Conservation (phyloP, 2,797 vertebrate species). For the Eulemur rubriventer region DNA sequence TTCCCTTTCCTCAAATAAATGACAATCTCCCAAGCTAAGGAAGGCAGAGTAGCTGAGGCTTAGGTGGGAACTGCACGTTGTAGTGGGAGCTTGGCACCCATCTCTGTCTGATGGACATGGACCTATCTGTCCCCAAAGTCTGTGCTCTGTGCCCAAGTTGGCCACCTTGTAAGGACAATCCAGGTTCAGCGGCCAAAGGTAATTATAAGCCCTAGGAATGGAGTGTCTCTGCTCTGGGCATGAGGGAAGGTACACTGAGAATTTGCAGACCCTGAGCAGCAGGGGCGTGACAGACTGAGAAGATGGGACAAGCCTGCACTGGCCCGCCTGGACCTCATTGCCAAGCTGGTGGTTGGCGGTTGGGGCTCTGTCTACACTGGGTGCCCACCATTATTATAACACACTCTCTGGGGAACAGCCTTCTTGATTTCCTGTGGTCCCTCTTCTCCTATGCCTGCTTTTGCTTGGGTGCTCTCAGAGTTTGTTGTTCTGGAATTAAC, state of each 20-base stretch:
- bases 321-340: neutral
- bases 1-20: neutral
- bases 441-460: neutral
- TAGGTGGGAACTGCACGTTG: neutral
- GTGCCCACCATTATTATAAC: neutral
- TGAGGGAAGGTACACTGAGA: fast-evolving
- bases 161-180: neutral
- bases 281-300: fast-evolving
- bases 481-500: neutral
- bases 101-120: neutral
- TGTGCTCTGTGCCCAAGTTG: neutral
- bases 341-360: fast-evolving
- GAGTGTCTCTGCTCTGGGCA: no score
- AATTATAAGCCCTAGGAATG: neutral
- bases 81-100: fast-evolving
- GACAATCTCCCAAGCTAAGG: neutral
- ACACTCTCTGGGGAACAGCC: neutral
- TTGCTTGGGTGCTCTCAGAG: neutral
- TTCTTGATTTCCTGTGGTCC: neutral
- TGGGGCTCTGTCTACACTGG: no score
- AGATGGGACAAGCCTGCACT: no score
- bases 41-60: neutral
- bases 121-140: neutral
- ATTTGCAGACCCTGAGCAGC: neutral
- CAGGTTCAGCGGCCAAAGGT: neutral